Evolutionary conservation across 2,888 invertebrate genomes (phyloP).

Genomic region (Lapara coniferarum): DNA sequence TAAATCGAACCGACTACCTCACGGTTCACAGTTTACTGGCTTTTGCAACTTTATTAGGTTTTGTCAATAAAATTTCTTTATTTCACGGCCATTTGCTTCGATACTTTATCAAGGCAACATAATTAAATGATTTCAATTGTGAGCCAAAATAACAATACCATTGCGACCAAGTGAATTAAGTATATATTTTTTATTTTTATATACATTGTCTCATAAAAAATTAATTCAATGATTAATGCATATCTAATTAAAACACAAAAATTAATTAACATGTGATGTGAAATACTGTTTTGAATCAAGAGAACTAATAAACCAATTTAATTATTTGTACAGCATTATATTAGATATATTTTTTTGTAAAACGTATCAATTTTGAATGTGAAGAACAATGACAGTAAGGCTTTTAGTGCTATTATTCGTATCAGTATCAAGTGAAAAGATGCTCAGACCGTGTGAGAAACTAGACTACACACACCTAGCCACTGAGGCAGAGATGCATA

Average conservation of each 20-base stretch:
- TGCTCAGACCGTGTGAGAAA: conserved; percentile 44
- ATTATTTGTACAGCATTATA: too few relatives aligned
- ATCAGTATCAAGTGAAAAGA: conserved; percentile 32
- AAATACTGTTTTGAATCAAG: too few relatives aligned
- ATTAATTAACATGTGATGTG: too few relatives aligned
- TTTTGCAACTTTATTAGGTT: background rate
- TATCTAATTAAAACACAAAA: too few relatives aligned
- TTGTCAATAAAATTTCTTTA: conserved; percentile 49
- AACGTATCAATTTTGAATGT: background rate
- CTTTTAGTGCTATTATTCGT: conserved; percentile 8
- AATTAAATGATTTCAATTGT: background rate
- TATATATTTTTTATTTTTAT: too few relatives aligned
- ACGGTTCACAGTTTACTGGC: background rate
- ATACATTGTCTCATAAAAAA: too few relatives aligned
- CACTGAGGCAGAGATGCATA: conserved; percentile 64
- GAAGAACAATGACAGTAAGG: background rate
- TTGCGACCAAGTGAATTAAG: background rate
- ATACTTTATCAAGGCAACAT: background rate
- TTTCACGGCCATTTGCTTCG: conserved; percentile 61
- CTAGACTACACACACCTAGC: conserved; percentile 68
- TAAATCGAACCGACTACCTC: too few relatives aligned
- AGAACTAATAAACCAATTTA: too few relatives aligned
- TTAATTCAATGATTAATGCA: too few relatives aligned
- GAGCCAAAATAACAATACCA: background rate
- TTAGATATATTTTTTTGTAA: too few relatives aligned